Evolutionary conservation across 2,797 vertebrate species (phyloP), one percentile per base, ranked within the genome.

Genomic region (Platalea minor): DNA sequence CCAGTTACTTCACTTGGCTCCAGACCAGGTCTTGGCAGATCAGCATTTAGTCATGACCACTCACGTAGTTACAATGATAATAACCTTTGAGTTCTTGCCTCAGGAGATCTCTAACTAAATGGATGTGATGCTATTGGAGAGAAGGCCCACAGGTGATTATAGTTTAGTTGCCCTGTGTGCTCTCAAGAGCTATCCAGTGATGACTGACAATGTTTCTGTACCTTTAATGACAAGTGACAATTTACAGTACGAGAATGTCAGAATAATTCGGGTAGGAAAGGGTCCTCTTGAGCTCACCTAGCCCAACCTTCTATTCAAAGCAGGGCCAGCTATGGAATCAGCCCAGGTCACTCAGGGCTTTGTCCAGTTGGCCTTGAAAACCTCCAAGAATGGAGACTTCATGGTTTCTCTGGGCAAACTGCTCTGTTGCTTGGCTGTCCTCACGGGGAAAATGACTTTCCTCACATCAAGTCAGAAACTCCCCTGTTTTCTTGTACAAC

Each of bases 1-100:
- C 83, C 76, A 90, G 35, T 95, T 91, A 86, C 80, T 94, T 95
- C 64, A 79, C 23, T 59, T 96, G 88, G 85, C 85, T 87, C 48
- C 45, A 46, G 70, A 69, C 65, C 76, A 88, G 75, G 23, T 59
- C 89, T 91, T 84, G 77, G 56, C 77, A 93, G 88, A 64, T 69
- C 31, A 91, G 76, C 20, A 13, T 53, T 79, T 65, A 80, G 51
- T 67, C 51, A 12, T 67, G 65, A 65, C 28, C 3, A 3, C 69
- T 96, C 79, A n/a, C 0, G 0, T 74, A 72, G 33, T 33, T 93
- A 39, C 19, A 56, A 77, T 5, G n/a, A 92, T 4, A 18, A 54
- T 80, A 4, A 35, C 29, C 21, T 80, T 75, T 53, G 48, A 57
- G 29, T 68, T 89, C 45, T 92, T 91, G 69, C 61, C 51, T 93